Percentiles rank a stretch among this genome's conserved stretches.
These are phyloP conservation scores for Bursaphelenchus mucronatus DNA, from an alignment of 1,140 invertebrate genomes.

Conservation along the genomic window DNA sequence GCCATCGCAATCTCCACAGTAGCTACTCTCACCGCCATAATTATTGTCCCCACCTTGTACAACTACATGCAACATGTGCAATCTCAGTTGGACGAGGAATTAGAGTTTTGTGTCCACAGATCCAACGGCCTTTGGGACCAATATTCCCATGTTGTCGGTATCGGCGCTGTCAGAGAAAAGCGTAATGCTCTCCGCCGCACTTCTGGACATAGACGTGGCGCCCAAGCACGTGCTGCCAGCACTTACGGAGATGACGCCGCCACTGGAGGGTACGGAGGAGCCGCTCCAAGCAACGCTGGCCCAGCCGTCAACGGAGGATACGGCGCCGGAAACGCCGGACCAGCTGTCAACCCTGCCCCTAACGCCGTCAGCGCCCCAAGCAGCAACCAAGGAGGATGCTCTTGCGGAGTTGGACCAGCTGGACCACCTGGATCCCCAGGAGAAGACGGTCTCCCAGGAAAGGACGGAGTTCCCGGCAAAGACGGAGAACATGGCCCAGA, in stretches of 20 bases:
- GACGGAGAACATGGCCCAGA: conserved; percentile 26
- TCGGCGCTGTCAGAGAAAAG: not conserved
- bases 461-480: conserved; percentile 7
- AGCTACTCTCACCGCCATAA: conserved; percentile 47
- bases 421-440: conserved; percentile 23
- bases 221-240: conserved; percentile 6
- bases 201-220: conserved; percentile 16
- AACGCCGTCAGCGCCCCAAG: conserved; percentile 1
- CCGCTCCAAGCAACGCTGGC: conserved; percentile 6
- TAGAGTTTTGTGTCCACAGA: conserved; percentile 48
- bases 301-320: not conserved
- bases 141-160: conserved; percentile 21
- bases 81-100: conserved; percentile 43
- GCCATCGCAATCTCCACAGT: conserved; percentile 48
- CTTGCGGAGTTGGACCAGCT: conserved; percentile 9
- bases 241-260: conserved; percentile 1
- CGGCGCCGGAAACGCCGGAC: conserved; percentile 14
- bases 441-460: conserved; percentile 19
- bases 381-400: not conserved
- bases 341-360: not conserved
- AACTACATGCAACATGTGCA: conserved; percentile 57
- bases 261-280: conserved; percentile 1
- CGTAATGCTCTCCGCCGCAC: conserved; percentile 15
- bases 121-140: conserved; percentile 40
- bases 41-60: conserved; percentile 51